Evolutionary conservation across 2,113 vertebrate genomes (phyloP), one percentile per base, ranked within the genome.

Genomic region (Copsychus sechellarum): DNA sequence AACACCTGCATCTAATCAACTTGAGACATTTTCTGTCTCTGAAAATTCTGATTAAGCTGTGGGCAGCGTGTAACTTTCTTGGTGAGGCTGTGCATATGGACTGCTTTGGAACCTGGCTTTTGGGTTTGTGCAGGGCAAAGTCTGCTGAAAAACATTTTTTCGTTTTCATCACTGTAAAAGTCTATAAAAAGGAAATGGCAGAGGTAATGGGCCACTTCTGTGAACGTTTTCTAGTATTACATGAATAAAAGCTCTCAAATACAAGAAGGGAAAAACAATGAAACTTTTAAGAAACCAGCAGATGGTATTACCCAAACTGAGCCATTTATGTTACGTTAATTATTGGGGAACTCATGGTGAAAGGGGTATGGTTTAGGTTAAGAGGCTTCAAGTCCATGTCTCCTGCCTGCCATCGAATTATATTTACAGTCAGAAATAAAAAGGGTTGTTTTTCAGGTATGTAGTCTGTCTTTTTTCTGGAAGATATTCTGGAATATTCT

Each of bases 91-190:
- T 77, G n/a, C 29, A 7, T 31, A 16, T 22, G 53, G 26, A 8
- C 53, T 61, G 23, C 45, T 72, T 53, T 10, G 12, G 65, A 89
- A 24, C 40, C 19, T 29, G 40, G 6, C 20, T 94, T 94, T 81
- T 79, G 36, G 29, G 50, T 78, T 81, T 61, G 23, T 6, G 4
- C 5, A 6, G 51, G 51, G 1, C 36, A 51, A 84, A 67, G 60
- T 45, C 43, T 74, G 43, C 47, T n/a, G 29, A 69, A 76, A 71
- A 61, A 66, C 2, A 2, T 72, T 60, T 85, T 77, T 65, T 58
- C 3, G 0, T 69, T 45, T 51, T 51, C 0, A 1, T 47, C 6
- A 1, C 12, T 20, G 8, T 61, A 17, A 10, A 83, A 73, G 26
- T 2, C 0, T 51, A 8, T 74, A 23, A n/a, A 86, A 92, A 87